Evolutionary conservation across 2,888 invertebrate genomes (phyloP), one percentile per base, ranked within the genome.

Genomic region (Dioctria linearis): DNA sequence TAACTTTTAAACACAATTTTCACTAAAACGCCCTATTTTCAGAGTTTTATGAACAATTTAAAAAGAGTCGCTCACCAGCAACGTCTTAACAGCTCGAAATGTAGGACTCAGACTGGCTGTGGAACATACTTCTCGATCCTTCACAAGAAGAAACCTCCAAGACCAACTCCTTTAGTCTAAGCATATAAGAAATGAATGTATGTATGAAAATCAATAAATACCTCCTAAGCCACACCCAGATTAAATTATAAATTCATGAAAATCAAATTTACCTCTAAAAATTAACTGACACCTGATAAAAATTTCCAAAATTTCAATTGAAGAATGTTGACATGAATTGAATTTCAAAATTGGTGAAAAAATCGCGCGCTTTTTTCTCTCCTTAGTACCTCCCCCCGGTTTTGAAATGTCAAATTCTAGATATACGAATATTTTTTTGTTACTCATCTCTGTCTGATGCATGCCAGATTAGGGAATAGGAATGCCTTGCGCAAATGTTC

Each of bases 121-220:
- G 49, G 63, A 43, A 43, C 40, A 46, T 63, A 46, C 76, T 76
- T 63, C 43, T 9, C 46, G 42, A 40, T 76, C 46, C 63, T n/a
- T 5, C 69, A 63, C 76, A 61, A 61, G 63, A 76, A 63, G 63
- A 76, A 63, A 63, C 63, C 51, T 76, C 76, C 76, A 82, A 82
- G 82, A 82, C 82, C 61, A 78, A 63, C 80, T 82, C 80, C 80
- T 82, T 75, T 57, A 78, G 76, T 25, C 25, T 25, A 25, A 61
- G 80, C 80, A 82, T 82, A 82, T 82, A 82, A 82, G 82, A 78
- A 76, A 71, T 49, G 71, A 80, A 78, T 82, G 80, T 82, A 82
- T 82, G 80, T 79, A 80, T 80, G 80, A 82, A 82, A 82, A 82
- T 82, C 82, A 80, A 82, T 82, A 82, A 82, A 80, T 71, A 65